Base-by-base conservation (phyloP, 2,797 vertebrate genomes). In the Sarcoramphus papa region DNA sequence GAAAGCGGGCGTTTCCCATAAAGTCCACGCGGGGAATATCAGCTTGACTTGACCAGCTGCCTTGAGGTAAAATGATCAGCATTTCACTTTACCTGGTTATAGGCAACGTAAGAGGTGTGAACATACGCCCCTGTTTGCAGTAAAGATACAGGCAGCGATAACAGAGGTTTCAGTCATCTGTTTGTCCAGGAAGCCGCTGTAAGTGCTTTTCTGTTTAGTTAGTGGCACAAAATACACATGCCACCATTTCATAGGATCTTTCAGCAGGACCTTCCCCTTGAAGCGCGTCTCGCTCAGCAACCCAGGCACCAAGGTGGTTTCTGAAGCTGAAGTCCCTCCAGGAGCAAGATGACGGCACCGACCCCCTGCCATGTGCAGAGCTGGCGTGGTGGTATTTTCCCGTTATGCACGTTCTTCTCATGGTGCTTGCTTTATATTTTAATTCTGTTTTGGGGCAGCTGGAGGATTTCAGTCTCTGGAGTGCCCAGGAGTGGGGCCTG, bases 1-100 rank as follows among this genome's bases (percentile, higher is more conserved):
- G 12, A 3, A 30, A 8, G 48, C 0, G 21, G 14, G 12, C 68
- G 3, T 41, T 31, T 15, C 23, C 3, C 54, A 1, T 5, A 0
- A 8, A 30, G 33, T 3, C 35, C 60, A 2, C 8, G 12, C 63
- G 24, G 41, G 50, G 41, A 40, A 1, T 1, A 9, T 27, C 33
- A 19, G 45, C 50, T 31, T 21, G 63, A 3, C 40, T 25, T 20
- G 78, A 3, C 16, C 4, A 12, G 30, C 30, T 45, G 45, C 37
- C 31, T 12, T 19, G 33, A 60, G 65, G 80, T 24, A n/a, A 91
- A 54, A 3, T 4, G 21, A 21, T 40, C 51, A 2, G 16, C 20
- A 13, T 75, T 75, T 60, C 62, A 7, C 67, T 75, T 56, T 4
- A 45, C 16, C 48, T 18, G 57, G 15, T 15, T 43, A 43, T 0